Evolutionary conservation across 2,888 invertebrate species (phyloP).

Genomic region (Abrostola triplasia): DNA sequence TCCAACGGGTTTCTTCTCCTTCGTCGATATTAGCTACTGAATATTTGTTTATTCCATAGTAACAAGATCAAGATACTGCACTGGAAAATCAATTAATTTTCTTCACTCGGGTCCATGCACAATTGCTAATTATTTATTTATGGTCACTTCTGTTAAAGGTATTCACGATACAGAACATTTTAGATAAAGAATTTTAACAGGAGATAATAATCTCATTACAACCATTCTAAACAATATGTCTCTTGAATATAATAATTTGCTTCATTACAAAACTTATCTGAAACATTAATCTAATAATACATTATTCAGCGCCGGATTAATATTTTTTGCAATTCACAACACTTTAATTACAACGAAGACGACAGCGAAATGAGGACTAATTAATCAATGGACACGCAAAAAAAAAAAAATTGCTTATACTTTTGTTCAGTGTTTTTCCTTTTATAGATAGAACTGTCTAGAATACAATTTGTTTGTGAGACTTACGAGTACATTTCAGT

Average conservation of each 20-base stretch:
- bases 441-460: background rate
- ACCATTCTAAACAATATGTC: background rate
- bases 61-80: too few species aligned
- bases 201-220: too few species aligned
- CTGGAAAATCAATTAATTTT: too few species aligned
- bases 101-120: too few species aligned
- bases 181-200: too few species aligned
- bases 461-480: background rate
- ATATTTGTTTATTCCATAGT: too few species aligned
- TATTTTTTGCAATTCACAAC: conserved; percentile 19
- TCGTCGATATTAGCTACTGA: too few species aligned
- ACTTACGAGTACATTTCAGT: background rate
- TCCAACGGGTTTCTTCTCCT: too few species aligned
- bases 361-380: conserved; percentile 13
- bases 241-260: background rate
- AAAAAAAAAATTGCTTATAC: background rate
- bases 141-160: too few species aligned
- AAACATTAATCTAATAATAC: background rate
- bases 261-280: background rate
- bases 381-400: conserved; percentile 13
- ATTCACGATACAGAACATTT: too few species aligned
- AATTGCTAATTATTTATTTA: too few species aligned
- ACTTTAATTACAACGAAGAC: conserved; percentile 21
- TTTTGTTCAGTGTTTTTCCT: conserved; percentile 8
- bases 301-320: conserved; percentile 8